Conservation (phyloP, 2,797 vertebrate genomes). For the Sebastes steindachneri region DNA sequence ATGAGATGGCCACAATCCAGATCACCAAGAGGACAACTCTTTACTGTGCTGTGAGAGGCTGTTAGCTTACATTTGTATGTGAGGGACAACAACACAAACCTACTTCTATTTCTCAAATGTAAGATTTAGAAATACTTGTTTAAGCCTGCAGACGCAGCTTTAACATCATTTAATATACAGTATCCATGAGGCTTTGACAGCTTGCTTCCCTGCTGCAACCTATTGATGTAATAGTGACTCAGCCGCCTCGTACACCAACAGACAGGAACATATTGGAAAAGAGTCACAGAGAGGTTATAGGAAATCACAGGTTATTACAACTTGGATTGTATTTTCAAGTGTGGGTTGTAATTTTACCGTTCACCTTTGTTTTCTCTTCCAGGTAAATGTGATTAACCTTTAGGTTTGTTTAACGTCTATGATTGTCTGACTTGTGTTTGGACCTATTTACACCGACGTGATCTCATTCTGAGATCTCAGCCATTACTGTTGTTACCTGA, state of each 20-base stretch:
- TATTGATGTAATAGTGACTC: background rate
- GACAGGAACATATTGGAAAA: background rate
- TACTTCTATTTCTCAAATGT: background rate
- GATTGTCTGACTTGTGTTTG: background rate
- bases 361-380: background rate
- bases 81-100: background rate
- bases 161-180: background rate
- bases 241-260: background rate
- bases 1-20: background rate
- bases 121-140: background rate
- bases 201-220: background rate
- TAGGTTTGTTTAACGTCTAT: background rate
- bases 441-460: background rate
- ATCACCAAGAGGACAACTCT: background rate
- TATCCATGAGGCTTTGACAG: background rate
- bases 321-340: background rate
- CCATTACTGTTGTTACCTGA: background rate
- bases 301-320: background rate
- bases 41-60: conserved; percentile 10
- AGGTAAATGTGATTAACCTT: background rate
- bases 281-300: background rate
- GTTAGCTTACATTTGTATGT: background rate
- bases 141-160: background rate
- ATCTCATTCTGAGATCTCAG: background rate
- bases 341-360: background rate